Evolutionary conservation across 2,888 invertebrate genomes (phyloP), one percentile per base, ranked within the genome.

Genomic region (Oasisia sp.): DNA sequence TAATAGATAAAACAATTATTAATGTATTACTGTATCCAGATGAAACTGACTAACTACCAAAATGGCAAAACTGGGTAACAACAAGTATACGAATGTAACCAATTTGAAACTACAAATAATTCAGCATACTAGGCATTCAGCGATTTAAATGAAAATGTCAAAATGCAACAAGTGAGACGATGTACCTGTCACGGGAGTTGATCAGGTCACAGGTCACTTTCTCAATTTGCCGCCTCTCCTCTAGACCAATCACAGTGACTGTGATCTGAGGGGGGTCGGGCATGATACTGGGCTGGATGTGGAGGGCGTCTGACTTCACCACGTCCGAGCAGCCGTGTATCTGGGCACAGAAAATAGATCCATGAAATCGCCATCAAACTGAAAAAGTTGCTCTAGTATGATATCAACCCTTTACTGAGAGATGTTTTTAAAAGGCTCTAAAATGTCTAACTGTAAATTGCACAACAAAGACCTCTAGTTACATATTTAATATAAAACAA

Each of bases 201-300:
- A 96, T 95, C 92, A 96, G 95, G 93, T 96, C 95, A 95, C 95
- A 95, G 45, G 96, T 95, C 32, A 96, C 94, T 92, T 95, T 96
- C 94, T 96, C 96, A n/a, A 96, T 93, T 93, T 95, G 94, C 93
- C 95, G 93, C 38, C 96, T 93, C 93, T 96, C 96, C 92, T 96
- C 96, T 92, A 96, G 94, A 0, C 96, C 96, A 5, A 96, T 95
- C 7, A 96, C 95, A 9, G 95, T 95, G 50, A 96, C 95, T 19
- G 95, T 95, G 89, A 96, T 95, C 90, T 94, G 94, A 4, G 96
- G 96, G 8, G 96, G 94, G 91, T 96, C 96, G 0, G 96, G 96
- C 14, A 95, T 95, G 8, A 95, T 93, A 11, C 95, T 94, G 0
- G 96, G 96, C 92, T 95, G 94, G 92, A 96, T 95, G 32, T 94